Evolutionary conservation across 2,113 vertebrate genomes (phyloP).

Genomic region (Uria lomvia): DNA sequence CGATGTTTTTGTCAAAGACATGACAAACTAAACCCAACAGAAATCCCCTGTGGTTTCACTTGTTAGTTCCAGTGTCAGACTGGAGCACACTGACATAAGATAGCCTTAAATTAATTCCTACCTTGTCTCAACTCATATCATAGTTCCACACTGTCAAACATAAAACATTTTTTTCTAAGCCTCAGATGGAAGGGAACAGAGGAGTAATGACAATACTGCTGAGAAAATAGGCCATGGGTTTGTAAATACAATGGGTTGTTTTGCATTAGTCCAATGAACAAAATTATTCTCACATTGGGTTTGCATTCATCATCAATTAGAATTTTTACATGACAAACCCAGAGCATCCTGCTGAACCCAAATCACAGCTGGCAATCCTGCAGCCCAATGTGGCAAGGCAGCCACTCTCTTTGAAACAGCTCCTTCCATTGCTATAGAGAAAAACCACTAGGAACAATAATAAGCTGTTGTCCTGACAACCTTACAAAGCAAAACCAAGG

Average conservation of each 20-base stretch:
- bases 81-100: background rate
- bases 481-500: background rate
- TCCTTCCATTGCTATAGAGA: background rate
- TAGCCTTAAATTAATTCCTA: background rate
- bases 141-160: background rate
- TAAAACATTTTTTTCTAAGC: background rate
- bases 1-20: background rate
- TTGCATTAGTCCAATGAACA: slow-evolving; percentile 33
- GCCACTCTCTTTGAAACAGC: background rate
- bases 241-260: slow-evolving; percentile 35
- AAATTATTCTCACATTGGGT: slow-evolving; percentile 29
- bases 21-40: background rate
- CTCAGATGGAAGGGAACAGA: background rate
- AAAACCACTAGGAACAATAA: background rate
- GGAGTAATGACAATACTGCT: background rate
- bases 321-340: slow-evolving; percentile 52
- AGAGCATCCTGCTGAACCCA: background rate
- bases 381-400: slow-evolving; percentile 27
- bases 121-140: background rate
- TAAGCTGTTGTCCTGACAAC: slow-evolving; percentile 65
- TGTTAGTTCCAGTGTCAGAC: background rate
- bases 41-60: background rate
- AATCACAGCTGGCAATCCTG: slow-evolving; percentile 52
- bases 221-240: slow-evolving; percentile 29
- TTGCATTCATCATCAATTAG: slow-evolving; percentile 53